Base-by-base conservation (phyloP, 2,797 vertebrate species). In the Valencia hispanica region DNA sequence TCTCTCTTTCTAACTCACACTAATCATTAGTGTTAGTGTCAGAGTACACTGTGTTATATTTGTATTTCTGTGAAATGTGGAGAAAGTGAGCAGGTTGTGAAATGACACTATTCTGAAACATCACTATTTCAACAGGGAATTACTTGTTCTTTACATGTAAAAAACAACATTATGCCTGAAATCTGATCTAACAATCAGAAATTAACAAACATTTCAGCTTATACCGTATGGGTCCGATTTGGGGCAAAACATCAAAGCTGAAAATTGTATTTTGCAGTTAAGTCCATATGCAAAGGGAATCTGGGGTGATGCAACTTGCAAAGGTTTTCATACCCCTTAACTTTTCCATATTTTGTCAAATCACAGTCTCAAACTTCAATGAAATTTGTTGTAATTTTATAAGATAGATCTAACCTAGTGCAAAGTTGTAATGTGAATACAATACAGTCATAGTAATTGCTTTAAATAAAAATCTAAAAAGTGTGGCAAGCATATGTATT, bases 21-120 rank as follows among this genome's bases (percentile, higher is more conserved):
- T 63, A 65, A 65, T 61, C 53, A 48, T 30, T 71, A 17, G 32
- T 70, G 68, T 30, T 57, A 41, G 57, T 65, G 17, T 34, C 57
- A 9, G 15, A 61, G 27, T 18, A 61, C 7, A 0, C 30, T 4
- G 43, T 34, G 57, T 36, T 70, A 45, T 30, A 36, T 48, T 5
- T 70, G 43, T 70, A 5, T 63, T 70, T 32, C 41, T 51, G 32
- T 30, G 41, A 47, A 8, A 55, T 50, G 43, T 50, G 17, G 70
- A 36, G 27, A 55, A 70, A 36, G 14, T 59, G 30, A 47, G 22
- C 66, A 47, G 22, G 51, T 76, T n/a, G 15, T 70, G 30, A 14
- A 20, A 47, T 27, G 30, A 6, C n/a, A 45, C 51, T n/a, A n/a
- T n/a, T 27, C 41, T 59, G 51, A 30, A n/a, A 57, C 25, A n/a